Percentiles rank a stretch among this genome's conserved stretches.
Evolutionary conservation across 2,888 invertebrate genomes (phyloP).

Genomic region (Agrotis segetum): DNA sequence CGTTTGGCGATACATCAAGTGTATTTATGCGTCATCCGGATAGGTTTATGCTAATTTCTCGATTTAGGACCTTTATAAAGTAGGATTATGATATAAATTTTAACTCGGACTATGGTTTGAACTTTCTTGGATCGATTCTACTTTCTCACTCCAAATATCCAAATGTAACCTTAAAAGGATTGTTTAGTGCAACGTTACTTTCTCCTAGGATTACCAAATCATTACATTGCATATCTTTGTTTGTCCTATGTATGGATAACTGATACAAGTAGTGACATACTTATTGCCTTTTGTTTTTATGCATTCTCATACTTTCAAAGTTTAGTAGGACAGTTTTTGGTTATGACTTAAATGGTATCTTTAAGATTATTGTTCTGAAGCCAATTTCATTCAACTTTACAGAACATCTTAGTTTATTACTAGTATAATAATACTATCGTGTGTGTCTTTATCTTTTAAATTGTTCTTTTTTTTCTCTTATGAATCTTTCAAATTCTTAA

Average conservation of each 20-base stretch:
- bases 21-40: conserved; percentile 45
- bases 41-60: conserved; percentile 47
- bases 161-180: conserved; percentile 56
- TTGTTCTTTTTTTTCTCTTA: too few species aligned
- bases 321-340: conserved; percentile 4
- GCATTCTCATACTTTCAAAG: conserved; percentile 30
- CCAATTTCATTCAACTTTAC: too few species aligned
- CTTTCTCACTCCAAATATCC: conserved; percentile 66
- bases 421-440: too few species aligned
- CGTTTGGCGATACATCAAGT: conserved; percentile 55
- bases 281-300: conserved; percentile 45
- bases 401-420: too few species aligned
- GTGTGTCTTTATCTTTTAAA: too few species aligned
- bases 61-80: conserved; percentile 54
- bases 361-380: neutral
- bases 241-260: conserved; percentile 40
- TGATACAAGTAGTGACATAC: conserved; percentile 44
- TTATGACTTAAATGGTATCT: neutral
- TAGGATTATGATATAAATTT: conserved; percentile 50
- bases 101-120: conserved; percentile 40
- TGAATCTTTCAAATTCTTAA: neutral
- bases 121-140: conserved; percentile 51
- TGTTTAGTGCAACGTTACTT: conserved; percentile 51
- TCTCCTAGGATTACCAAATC: conserved; percentile 61
- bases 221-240: conserved; percentile 55